Base-by-base conservation (phyloP, 2,797 vertebrate genomes). In the Enteromius anoplus region DNA sequence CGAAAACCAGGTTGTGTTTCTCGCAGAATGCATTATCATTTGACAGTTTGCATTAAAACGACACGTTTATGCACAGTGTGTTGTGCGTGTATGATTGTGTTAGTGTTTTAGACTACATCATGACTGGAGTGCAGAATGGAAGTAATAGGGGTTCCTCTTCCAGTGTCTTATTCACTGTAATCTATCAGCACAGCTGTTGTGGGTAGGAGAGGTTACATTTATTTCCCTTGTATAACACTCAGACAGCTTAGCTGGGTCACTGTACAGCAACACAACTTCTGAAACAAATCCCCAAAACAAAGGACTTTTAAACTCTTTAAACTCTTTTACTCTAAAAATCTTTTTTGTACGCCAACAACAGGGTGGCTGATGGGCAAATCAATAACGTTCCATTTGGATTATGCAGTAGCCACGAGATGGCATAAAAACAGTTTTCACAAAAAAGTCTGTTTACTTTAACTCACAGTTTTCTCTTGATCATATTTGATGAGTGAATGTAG, bases 221-320 rank as follows among this genome's bases (percentile, higher is more conserved):
- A 51, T 83, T 85, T 86, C 55, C 40, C 75, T 82, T 84, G 72
- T 85, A 65, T 75, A 82, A 64, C 66, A 83, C 78, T 78, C 40
- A 45, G 80, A 76, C 80, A 79, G 84, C 77, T 75, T 85, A 86
- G 77, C 76, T 66, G 65, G 85, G 73, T 78, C 80, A 81, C 87
- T 88, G 85, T 84, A 69, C 72, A 85, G 65, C 29, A 23, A 83
- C 84, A 72, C 72, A 75, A 87, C 84, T 85, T 87, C 77, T 84
- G 53, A 80, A 65, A 78, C 88, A 89, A 87, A 89, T 86, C 81
- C 85, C 84, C 49, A 83, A 87, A 89, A 89, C 83, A 91, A 89
- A 85, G 75, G 82, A 85, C 79, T 78, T 71, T n/a, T n/a, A n/a
- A n/a, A n/a, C n/a, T n/a, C n/a, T n/a, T n/a, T n/a, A n/a, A n/a